Evolutionary conservation across 2,113 vertebrate genomes (phyloP).

Genomic region (Octodon degus): DNA sequence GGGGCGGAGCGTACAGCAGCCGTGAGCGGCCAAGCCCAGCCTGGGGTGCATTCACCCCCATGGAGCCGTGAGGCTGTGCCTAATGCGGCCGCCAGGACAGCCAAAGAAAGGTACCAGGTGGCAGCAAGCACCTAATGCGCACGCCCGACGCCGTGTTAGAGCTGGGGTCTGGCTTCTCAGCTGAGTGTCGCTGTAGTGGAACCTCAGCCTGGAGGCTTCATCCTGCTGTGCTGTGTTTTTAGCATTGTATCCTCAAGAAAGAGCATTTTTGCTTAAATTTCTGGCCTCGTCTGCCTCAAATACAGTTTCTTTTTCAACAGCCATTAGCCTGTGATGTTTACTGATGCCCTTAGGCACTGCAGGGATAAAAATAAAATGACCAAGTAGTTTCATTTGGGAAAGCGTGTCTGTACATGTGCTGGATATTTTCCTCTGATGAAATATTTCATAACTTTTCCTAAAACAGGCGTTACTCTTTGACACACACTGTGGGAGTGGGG

Average conservation of each 20-base stretch:
- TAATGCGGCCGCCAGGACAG: not conserved
- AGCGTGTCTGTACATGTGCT: conserved; percentile 42
- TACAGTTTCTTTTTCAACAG: conserved; percentile 52
- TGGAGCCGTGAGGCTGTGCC: not conserved
- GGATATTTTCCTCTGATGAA: conserved; percentile 26
- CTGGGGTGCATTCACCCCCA: not conserved
- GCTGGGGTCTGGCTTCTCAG: not conserved
- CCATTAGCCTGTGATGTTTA: conserved; percentile 41
- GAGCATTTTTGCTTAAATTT: conserved; percentile 16
- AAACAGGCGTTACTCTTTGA: not conserved
- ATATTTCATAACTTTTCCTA: conserved; percentile 62
- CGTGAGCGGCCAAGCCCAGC: not conserved
- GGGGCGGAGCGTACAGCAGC: not conserved
- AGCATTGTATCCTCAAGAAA: not conserved
- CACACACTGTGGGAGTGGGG: not conserved
- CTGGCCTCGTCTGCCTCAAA: not conserved
- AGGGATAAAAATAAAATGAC: conserved; percentile 71
- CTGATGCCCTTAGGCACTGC: conserved; percentile 32
- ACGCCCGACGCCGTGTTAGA: not conserved
- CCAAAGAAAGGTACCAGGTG: not conserved
- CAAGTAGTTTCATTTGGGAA: conserved; percentile 64
- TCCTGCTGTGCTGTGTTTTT: not conserved
- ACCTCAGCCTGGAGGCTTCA: not conserved
- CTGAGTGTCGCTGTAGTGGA: not conserved
- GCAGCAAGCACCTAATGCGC: not conserved